Base-by-base conservation (phyloP, 2,113 vertebrate genomes). In the Triplophysa dalaica region DNA sequence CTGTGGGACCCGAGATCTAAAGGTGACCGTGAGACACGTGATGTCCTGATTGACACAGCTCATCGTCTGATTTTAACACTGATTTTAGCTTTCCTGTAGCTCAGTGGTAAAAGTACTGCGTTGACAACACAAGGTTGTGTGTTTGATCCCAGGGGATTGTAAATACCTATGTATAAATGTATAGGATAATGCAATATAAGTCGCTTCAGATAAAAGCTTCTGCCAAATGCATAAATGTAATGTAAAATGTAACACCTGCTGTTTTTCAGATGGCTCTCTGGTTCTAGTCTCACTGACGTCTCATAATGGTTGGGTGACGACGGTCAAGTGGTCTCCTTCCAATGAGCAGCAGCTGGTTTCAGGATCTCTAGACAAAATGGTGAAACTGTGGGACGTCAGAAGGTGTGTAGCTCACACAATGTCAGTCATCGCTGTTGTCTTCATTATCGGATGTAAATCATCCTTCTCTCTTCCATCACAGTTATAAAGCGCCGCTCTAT, bases 331-430 rank as follows among this genome's bases (percentile, higher is more conserved):
- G 98, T 94, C 96, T 67, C 96, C 96, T 1, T 92, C 93, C 1
- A 92, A 98, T 0, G 95, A 98, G 79, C 93, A 99, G 75, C 97
- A 99, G 87, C 92, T 99, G 17, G 91, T 99, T 74, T 98, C 98
- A 0, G 97, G 97, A 65, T 99, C 98, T 85, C 90, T 99, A 43
- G 98, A 99, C 93, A 96, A 96, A 81, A 79, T 98, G 56, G 97
- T 99, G 52, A 99, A 99, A 85, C 93, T 99, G 17, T 99, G 98
- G 98, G 98, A 99, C 91, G 96, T 91, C 29, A 95, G 98, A 85
- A 99, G 98, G 98, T 99, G 88, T 84, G 88, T 86, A 9, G 26
- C 60, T 45, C 16, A 65, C 7, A 0, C 24, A 33, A 38, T 38
- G 33, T 38, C 24, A 52, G 19, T 24, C 33, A 45, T 45, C 10